A percentile compares a stretch with the other conserved stretches of the same genome.
Conservation (phyloP, 2,888 invertebrate genomes). For the Morpho achilles region DNA sequence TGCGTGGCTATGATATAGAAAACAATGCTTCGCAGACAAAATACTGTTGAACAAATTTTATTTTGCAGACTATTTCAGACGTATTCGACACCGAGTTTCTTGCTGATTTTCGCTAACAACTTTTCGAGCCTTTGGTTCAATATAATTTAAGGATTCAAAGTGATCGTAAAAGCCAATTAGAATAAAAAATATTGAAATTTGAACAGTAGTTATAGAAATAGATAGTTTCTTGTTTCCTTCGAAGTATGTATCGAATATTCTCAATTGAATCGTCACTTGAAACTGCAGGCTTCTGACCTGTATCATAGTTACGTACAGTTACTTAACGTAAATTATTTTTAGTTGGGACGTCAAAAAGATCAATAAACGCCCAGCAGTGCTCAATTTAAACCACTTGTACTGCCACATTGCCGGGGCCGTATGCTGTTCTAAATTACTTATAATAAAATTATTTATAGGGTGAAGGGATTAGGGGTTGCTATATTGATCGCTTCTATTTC, state of each 20-base stretch:
- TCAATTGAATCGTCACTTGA: neutral
- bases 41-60: no score
- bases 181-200: no score
- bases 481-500: constrained; percentile 9
- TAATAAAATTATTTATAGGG: constrained; percentile 24
- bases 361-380: constrained; percentile 21
- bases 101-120: no score
- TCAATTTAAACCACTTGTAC: constrained; percentile 26
- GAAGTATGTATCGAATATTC: no score
- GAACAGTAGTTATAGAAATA: no score
- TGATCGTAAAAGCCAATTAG: no score
- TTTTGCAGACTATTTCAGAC: no score
- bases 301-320: constrained; percentile 6
- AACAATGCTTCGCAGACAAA: neutral
- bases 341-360: constrained; percentile 23
- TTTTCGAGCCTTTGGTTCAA: no score
- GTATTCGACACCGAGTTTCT: no score
- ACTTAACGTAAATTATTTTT: constrained; percentile 21
- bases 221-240: no score
- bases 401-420: constrained; percentile 25
- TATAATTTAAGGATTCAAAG: no score
- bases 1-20: constrained; percentile 6
- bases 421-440: constrained; percentile 17
- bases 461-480: constrained; percentile 16
- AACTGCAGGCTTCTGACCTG: constrained; percentile 4